Evolutionary conservation across 2,888 invertebrate species (phyloP), one percentile per base, ranked within the genome.

Genomic region (Germaria angustata): DNA sequence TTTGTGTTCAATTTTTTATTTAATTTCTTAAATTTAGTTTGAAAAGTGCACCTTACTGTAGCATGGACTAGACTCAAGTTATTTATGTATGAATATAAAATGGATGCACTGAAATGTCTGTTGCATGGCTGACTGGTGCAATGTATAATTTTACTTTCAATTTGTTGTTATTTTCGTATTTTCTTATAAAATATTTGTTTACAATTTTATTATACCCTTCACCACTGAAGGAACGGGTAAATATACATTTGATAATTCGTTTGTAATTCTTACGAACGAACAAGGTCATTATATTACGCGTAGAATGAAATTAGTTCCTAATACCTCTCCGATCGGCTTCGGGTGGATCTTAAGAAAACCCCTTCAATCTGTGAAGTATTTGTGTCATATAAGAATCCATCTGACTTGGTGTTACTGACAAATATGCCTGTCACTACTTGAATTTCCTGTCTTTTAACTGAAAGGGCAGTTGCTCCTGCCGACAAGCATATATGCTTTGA

Each of bases 71-170:
- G 55, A 46, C 46, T 55, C 6, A 17, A 65, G 55, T 24, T 72
- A 15, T 72, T 44, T 28, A 5, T 51, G 13, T 61, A 28, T 28
- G 28, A 5, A 28, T 28, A 28, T 28, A 41, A 9, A n/a, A 13
- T 55, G 55, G 22, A 0, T 32, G 17, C 61, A 41, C 34, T 53
- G 53, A n/a, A 53, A 53, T 28, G 34, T 15, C 39, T 32, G 17
- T 20, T 59, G 24, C 39, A 8, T 65, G 51, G 36, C 28, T 44
- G 44, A n/a, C 51, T 69, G 34, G n/a, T 2, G 55, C 44, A 77
- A 59, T 77, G 44, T 61, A 53, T 69, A 61, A 77, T 77, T 77
- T 77, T 77, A 69, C 61, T 77, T 77, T 77, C 77, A 77, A 63
- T 69, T 69, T 77, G 77, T 63, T 77, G 68, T 51, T 55, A 28